Evolutionary conservation across 2,888 invertebrate genomes (phyloP), one percentile per base, ranked within the genome.

Genomic region (Operophtera brumata): DNA sequence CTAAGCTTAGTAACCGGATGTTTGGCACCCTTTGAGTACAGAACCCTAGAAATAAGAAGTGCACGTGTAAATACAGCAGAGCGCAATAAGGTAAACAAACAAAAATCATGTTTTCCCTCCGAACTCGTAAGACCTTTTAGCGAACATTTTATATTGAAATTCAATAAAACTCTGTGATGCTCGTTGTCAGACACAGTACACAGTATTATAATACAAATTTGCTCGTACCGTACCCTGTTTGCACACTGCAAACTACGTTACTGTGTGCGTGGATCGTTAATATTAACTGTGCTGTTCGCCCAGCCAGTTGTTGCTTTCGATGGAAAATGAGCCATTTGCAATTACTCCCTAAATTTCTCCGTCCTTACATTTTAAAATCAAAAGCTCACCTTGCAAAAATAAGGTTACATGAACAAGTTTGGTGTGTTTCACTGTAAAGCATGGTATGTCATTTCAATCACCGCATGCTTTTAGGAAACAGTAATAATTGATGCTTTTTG

Each of bases 131-230:
- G 28, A 53, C 46, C 49, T 64, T 62, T 66, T 61, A 61, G 56
- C 50, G 49, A 45, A 54, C 59, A 25, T 71, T 74, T 72, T 68
- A 66, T 67, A 70, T 72, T 70, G 72, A 72, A 76, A 76, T 76
- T 71, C 76, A 75, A 79, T 79, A 77, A 69, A 59, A 60, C 64
- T 59, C 51, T 62, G 64, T 68, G 64, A 14, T 37, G 39, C 39
- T 28, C 46, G 25, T 13, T 44, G 32, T 50, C 42, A 42, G 43
- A n/a, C 43, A 51, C 20, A 49, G 49, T 49, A 43, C 26, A 43
- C 45, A 48, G 41, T 51, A 69, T 70, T 66, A 58, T 40, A 54
- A 47, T 61, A 59, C 52, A 55, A 61, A 42, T 54, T 50, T 57
- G 40, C 52, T 60, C 62, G 63, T 60, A 66, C 59, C 69, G 59